Conservation (phyloP, 1,140 invertebrate genomes). For the Formica selysi region DNA sequence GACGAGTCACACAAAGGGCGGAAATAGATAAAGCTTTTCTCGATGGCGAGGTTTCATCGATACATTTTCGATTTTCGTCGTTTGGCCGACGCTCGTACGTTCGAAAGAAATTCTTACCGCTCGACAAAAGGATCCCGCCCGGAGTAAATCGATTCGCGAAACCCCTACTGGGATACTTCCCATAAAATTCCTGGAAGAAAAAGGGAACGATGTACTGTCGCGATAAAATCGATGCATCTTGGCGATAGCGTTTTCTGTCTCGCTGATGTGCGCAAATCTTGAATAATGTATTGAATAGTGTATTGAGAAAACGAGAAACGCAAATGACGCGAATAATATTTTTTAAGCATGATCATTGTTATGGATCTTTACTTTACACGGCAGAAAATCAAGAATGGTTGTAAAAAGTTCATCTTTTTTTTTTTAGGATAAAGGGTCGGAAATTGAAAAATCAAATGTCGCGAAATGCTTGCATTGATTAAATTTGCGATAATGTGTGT, state of each 20-base stretch:
- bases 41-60: slow-evolving; percentile 6
- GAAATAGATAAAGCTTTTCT: slow-evolving; percentile 37
- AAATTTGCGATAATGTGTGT: slow-evolving; percentile 30
- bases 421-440: not conserved
- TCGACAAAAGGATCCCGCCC: slow-evolving; percentile 43
- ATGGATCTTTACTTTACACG: not conserved
- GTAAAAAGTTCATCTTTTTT: not conserved
- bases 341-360: slow-evolving; percentile 12
- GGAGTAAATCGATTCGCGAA: slow-evolving; percentile 52
- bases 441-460: slow-evolving; percentile 22
- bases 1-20: slow-evolving; percentile 34
- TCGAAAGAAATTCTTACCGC: slow-evolving; percentile 41
- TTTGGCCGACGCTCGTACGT: not conserved
- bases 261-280: not conserved
- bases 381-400: not conserved
- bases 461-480: slow-evolving; percentile 7
- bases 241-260: not conserved
- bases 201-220: not conserved
- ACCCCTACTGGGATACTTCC: not conserved
- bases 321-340: not conserved
- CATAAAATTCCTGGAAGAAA: slow-evolving; percentile 20
- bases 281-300: not conserved
- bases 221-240: slow-evolving; percentile 28
- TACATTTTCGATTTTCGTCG: slow-evolving; percentile 44
- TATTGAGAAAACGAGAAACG: not conserved